These are phyloP conservation scores for Papilio dardanus DNA, from an alignment of 1,140 invertebrate species.

Conservation along the genomic window DNA sequence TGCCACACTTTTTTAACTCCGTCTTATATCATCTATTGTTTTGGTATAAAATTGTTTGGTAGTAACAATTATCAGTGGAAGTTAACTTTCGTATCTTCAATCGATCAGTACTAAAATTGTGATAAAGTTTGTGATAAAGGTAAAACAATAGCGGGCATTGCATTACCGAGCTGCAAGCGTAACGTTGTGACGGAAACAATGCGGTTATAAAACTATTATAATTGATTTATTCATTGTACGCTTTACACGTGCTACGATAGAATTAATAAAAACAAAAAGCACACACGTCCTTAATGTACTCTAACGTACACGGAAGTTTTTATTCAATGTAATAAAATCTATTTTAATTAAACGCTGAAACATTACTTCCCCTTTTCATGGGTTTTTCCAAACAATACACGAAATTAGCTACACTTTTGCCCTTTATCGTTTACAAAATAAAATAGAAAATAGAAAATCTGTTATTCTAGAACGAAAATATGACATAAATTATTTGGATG, in stretches of 20 bases:
- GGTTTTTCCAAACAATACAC: background rate
- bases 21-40: too few species aligned
- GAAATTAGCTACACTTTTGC: background rate
- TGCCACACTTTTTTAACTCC: too few species aligned
- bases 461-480: too few species aligned
- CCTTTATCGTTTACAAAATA: background rate
- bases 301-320: background rate
- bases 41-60: too few species aligned
- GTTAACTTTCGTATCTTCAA: background rate
- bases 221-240: constrained; percentile 41
- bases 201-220: constrained; percentile 47
- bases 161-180: constrained; percentile 1
- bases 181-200: constrained; percentile 44
- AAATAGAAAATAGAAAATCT: too few species aligned
- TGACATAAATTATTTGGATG: too few species aligned
- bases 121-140: background rate
- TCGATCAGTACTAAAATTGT: background rate
- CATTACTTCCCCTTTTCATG: background rate
- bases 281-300: background rate
- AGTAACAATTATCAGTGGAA: background rate
- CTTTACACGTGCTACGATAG: constrained; percentile 43
- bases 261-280: constrained; percentile 19
- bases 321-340: background rate
- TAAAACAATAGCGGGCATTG: constrained; percentile 17
- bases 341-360: background rate